phyloP scores from a whole-genome alignment of 2,888 invertebrate species.

The Drosophila testacea region DNA sequence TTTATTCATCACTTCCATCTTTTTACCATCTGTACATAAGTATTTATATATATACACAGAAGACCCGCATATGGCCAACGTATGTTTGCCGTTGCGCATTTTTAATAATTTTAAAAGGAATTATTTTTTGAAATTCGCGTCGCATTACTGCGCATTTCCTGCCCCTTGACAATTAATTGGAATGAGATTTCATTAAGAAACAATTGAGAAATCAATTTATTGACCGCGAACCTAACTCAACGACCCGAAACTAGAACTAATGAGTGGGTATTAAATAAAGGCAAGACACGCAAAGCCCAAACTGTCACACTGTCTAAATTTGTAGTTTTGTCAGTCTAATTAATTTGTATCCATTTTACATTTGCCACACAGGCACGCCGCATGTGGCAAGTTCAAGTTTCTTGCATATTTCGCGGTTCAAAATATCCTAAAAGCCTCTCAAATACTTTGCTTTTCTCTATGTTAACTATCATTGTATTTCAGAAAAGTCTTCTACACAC shows the following conservation, averaged over 20 bases:
- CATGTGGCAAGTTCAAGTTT: conserved; percentile 25
- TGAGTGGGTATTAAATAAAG: conserved; percentile 25
- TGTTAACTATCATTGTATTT: conserved; percentile 10
- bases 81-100: conserved; percentile 47
- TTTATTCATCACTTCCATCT: background rate
- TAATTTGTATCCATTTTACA: conserved; percentile 33
- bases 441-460: background rate
- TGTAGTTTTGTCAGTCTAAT: conserved; percentile 31
- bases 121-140: conserved; percentile 38
- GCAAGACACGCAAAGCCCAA: conserved; percentile 20
- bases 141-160: conserved; percentile 38
- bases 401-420: background rate
- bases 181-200: conserved; percentile 1
- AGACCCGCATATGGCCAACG: conserved; percentile 55
- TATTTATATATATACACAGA: conserved; percentile 5
- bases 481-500: background rate
- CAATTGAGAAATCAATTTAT: conserved; percentile 35
- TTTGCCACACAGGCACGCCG: conserved; percentile 29
- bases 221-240: conserved; percentile 21
- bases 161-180: conserved; percentile 22
- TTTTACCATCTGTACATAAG: background rate
- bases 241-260: conserved; percentile 19
- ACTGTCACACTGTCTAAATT: conserved; percentile 17
- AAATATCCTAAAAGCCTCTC: background rate
- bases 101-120: conserved; percentile 42